phyloP scores from a whole-genome alignment of 2,888 invertebrate genomes.

The Parnassius smintheus region DNA sequence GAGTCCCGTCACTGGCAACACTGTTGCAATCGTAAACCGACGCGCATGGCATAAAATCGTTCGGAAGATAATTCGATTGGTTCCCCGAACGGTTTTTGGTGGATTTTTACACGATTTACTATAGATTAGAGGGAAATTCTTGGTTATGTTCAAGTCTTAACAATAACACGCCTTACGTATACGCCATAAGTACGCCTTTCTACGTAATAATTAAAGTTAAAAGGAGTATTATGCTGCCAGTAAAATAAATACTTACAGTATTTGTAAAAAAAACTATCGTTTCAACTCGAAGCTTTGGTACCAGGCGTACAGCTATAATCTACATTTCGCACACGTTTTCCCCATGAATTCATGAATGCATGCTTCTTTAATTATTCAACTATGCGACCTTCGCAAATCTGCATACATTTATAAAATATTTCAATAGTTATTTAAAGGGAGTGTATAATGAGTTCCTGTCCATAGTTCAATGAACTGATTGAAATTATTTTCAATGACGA shows the following conservation, averaged over 20 bases:
- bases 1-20: conserved; percentile 42
- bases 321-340: conserved; percentile 2
- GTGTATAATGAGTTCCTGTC: neutral
- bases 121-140: conserved; percentile 29
- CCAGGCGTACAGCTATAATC: neutral
- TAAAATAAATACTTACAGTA: no score
- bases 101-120: conserved; percentile 31
- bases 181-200: no score
- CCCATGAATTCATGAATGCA: neutral
- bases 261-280: no score
- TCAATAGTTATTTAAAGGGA: neutral
- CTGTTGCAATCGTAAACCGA: conserved; percentile 50
- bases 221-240: no score
- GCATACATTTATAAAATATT: neutral
- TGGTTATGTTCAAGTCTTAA: neutral
- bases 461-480: no score
- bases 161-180: no score
- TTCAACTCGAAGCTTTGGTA: neutral
- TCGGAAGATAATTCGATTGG: conserved; percentile 65
- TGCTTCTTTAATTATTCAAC: conserved; percentile 3
- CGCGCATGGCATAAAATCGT: conserved; percentile 54
- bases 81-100: conserved; percentile 56
- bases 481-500: no score
- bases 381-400: conserved; percentile 5
- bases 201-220: no score